phyloP scores from a whole-genome alignment of 2,113 vertebrate genomes.

The Rutilus rutilus region DNA sequence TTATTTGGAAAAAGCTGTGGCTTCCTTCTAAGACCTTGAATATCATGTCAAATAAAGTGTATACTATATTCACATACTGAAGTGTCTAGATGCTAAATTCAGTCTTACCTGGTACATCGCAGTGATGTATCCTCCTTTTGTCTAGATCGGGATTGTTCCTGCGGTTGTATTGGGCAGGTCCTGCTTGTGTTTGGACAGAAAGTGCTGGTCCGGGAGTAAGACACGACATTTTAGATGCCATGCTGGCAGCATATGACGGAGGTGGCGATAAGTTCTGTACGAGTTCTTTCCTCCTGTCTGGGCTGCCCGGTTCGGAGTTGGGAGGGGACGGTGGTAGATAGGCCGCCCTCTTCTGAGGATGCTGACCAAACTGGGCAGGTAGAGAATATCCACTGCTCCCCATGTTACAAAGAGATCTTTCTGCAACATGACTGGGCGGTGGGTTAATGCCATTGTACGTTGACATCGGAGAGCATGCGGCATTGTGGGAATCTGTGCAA shows the following conservation, averaged over 20 bases:
- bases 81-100: background rate
- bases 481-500: conserved; percentile 80
- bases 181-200: conserved; percentile 78
- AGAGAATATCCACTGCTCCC: conserved; percentile 77
- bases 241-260: conserved; percentile 91
- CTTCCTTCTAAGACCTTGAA: background rate
- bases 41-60: background rate
- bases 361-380: conserved; percentile 75
- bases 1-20: background rate
- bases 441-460: conserved; percentile 80
- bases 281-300: conserved; percentile 88
- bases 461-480: conserved; percentile 78
- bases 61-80: background rate
- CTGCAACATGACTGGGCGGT: conserved; percentile 75
- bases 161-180: conserved; percentile 84
- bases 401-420: conserved; percentile 76
- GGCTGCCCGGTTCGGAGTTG: conserved; percentile 93
- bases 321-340: conserved; percentile 95
- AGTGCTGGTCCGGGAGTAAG: conserved; percentile 79
- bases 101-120: conserved; percentile 87
- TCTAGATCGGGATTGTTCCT: conserved; percentile 96
- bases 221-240: conserved; percentile 89
- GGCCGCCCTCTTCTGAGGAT: conserved; percentile 79
- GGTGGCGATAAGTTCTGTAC: conserved; percentile 90
- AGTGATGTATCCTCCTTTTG: conserved; percentile 95